Evolutionary conservation across 2,113 vertebrate genomes (phyloP), one percentile per base, ranked within the genome.

Genomic region (Neodontobutis hainanensis): DNA sequence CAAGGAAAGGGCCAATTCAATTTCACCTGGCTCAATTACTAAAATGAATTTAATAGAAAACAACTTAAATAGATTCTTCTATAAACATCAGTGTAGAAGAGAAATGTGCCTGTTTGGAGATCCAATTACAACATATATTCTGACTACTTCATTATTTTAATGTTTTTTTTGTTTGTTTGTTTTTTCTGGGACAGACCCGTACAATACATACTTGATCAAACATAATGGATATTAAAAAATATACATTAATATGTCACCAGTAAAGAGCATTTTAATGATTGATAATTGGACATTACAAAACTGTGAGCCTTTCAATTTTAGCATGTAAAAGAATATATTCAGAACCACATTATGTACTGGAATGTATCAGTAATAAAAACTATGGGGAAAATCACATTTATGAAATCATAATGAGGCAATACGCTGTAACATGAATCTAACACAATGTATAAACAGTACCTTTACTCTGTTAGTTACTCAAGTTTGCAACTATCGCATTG

Each of bases 171-270:
- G 15, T 65, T 46, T 27, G 34, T 1, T 27, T 27, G n/a, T 27
- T 74, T 70, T 65, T 69, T 52, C 15, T 44, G 11, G 50, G 16
- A 57, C 14, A 43, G 40, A 48, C 44, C 47, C 64, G 49, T 19
- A 69, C 49, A 67, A 79, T 80, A 8, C 71, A 86, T 75, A 85
- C 80, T 77, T 75, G 56, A 80, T 86, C 70, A 81, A 85, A 88
- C 76, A 68, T 50, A 50, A 47, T 35, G 49, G 48, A 78, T 75
- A 91, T 89, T 68, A 87, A 83, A 48, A n/a, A 90, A 84, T 68
- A 86, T 85, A 73, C 70, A 75, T 77, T 63, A 73, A 12, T 43
- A 65, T 75, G 71, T 78, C 75, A 80, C 15, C 10, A 59, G 60
- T 74, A 67, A 53, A 27, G 60, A 32, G 11, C 70, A 65, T 69